Percentiles rank a stretch among this genome's conserved stretches.
phyloP scores from a whole-genome alignment of 2,888 invertebrate species.

The Drosophila flavopinicola region DNA sequence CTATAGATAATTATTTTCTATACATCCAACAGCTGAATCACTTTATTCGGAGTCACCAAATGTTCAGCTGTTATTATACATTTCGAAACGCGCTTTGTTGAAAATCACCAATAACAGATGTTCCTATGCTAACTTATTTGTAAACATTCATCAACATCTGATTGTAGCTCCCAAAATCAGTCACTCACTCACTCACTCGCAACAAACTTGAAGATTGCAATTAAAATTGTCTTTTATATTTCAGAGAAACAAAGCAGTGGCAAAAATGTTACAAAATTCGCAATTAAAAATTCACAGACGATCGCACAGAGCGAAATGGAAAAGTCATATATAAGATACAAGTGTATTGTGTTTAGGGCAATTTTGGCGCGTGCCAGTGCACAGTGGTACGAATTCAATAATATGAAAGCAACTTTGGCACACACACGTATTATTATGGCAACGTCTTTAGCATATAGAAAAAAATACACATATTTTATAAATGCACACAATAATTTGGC shows the following conservation, averaged over 20 bases:
- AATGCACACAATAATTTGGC: neutral
- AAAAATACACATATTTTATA: neutral
- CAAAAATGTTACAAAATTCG: neutral
- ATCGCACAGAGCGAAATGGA: neutral
- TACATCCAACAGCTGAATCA: too few species aligned
- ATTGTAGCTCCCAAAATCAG: too few species aligned
- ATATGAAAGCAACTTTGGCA: slow-evolving; percentile 1
- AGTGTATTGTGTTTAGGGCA: neutral
- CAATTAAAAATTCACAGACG: neutral
- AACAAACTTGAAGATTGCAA: neutral
- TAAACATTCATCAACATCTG: too few species aligned
- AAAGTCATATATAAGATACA: neutral
- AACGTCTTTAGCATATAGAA: too few species aligned
- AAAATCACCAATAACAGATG: too few species aligned
- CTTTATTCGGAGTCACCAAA: too few species aligned
- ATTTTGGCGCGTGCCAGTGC: slow-evolving; percentile 3
- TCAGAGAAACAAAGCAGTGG: too few species aligned
- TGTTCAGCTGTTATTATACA: neutral
- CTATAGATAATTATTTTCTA: too few species aligned
- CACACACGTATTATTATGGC: neutral
- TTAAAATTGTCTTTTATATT: neutral
- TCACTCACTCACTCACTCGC: neutral
- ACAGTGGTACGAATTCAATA: neutral
- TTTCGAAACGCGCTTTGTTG: too few species aligned
- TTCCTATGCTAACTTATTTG: too few species aligned